Conservation (phyloP, 2,888 invertebrate genomes). For the Phalera bucephala region DNA sequence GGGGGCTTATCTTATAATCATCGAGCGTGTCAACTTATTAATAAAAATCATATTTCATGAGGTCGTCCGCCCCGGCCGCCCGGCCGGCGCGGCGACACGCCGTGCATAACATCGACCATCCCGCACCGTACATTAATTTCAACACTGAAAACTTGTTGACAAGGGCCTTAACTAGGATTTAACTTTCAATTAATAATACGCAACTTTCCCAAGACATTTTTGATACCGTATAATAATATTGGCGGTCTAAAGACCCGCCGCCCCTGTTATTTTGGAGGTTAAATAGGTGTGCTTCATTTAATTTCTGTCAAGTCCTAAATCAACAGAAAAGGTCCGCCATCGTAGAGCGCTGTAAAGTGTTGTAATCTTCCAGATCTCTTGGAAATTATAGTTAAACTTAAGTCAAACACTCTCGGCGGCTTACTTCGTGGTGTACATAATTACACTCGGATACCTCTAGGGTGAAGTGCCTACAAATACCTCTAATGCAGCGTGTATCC, state of each 20-base stretch:
- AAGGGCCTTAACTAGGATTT: slow-evolving; percentile 39
- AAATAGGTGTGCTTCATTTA: slow-evolving; percentile 52
- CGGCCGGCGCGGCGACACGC: slow-evolving; percentile 46
- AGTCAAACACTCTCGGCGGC: slow-evolving; percentile 59
- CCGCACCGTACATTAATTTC: slow-evolving; percentile 49
- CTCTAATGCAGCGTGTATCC: slow-evolving; percentile 14
- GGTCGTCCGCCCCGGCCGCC: slow-evolving; percentile 41
- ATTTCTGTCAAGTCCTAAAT: slow-evolving; percentile 72
- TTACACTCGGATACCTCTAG: slow-evolving; percentile 22
- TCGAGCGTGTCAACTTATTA: slow-evolving; percentile 83
- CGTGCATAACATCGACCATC: slow-evolving; percentile 54
- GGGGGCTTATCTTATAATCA: slow-evolving; percentile 83
- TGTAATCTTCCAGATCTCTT: slow-evolving; percentile 73
- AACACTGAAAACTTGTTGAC: slow-evolving; percentile 51
- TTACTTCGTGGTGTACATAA: slow-evolving; percentile 36
- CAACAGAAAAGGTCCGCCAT: slow-evolving; percentile 61
- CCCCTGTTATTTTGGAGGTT: slow-evolving; percentile 33
- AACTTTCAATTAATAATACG: slow-evolving; percentile 40
- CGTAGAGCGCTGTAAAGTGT: slow-evolving; percentile 57
- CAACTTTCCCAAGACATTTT: slow-evolving; percentile 22
- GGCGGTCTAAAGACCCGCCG: slow-evolving; percentile 12
- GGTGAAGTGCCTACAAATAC: slow-evolving; percentile 10
- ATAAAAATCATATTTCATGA: slow-evolving; percentile 83
- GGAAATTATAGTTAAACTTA: slow-evolving; percentile 73
- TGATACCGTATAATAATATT: slow-evolving; percentile 16